Conservation (phyloP, 2,113 vertebrate genomes). For the Pteruthius melanotis region DNA sequence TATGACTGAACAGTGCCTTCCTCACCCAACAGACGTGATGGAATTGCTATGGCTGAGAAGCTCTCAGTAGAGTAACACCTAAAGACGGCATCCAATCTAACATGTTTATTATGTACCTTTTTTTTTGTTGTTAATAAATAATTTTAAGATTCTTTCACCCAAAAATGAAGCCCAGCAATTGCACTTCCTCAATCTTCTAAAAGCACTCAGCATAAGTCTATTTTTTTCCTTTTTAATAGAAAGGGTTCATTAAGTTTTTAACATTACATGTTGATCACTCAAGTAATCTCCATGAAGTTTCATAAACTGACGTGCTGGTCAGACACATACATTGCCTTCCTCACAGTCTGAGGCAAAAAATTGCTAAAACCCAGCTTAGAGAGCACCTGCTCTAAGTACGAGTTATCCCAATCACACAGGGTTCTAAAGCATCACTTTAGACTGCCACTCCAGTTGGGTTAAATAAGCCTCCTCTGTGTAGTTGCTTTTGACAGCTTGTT, state of each 20-base stretch:
- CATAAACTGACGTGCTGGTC: neutral
- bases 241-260: neutral
- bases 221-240: neutral
- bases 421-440: neutral
- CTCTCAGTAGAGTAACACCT: neutral
- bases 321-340: neutral
- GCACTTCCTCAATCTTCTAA: fast-evolving
- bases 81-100: neutral
- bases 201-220: fast-evolving
- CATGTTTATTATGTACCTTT: neutral
- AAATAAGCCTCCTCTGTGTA: neutral
- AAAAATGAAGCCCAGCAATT: neutral
- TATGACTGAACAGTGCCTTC: fast-evolving
- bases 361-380: neutral
- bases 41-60: fast-evolving
- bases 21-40: fast-evolving
- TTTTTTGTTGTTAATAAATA: neutral
- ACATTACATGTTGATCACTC: neutral
- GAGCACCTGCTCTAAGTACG: neutral
- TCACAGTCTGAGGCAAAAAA: neutral
- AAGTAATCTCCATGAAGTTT: neutral
- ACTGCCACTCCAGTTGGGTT: neutral
- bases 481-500: neutral
- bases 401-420: neutral
- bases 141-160: neutral